Evolutionary conservation across 2,113 vertebrate species (phyloP), one percentile per base, ranked within the genome.

Genomic region (Solea solea): DNA sequence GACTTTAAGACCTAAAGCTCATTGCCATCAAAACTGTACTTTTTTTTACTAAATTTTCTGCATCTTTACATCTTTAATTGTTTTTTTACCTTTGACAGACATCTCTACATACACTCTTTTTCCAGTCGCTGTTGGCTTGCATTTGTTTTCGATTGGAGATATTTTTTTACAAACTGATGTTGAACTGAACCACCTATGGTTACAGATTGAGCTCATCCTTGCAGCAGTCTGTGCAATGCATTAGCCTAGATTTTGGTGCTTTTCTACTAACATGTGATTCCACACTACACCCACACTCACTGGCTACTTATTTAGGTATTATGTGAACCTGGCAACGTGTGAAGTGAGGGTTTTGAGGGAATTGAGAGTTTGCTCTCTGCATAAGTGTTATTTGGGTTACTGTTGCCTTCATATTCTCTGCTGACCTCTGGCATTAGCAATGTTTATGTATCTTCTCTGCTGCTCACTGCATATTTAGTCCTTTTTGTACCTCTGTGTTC

Each of bases 1-100:
- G 86, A 82, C 86, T 78, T 77, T 78, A 84, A 80, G 53, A 83
- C 46, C 3, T 74, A 76, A 87, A 83, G 64, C 52, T 90, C 72
- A 82, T 76, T 64, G 86, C 54, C 70, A 75, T 85, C 55, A 15
- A 56, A 83, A 68, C 13, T 80, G 54, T 79, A 62, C 49, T 3
- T n/a, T n/a, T n/a, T n/a, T n/a, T n/a, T n/a, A n/a, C n/a, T 12
- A 39, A 15, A 70, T 57, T 70, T 60, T 46, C 48, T 82, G 52
- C 75, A 71, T 45, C 28, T 27, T 55, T 71, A 57, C 9, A 55
- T 63, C 39, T 52, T n/a, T 52, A 10, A 9, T 53, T 53, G 42
- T 75, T 71, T 39, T 44, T 68, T 59, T 1, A n/a, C 15, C 41
- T 0, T 15, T 11, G 45, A 63, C 62, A 64, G 15, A 5, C 8